Base-by-base conservation (phyloP, 2,888 invertebrate species). In the Drosophila glabriapex region DNA sequence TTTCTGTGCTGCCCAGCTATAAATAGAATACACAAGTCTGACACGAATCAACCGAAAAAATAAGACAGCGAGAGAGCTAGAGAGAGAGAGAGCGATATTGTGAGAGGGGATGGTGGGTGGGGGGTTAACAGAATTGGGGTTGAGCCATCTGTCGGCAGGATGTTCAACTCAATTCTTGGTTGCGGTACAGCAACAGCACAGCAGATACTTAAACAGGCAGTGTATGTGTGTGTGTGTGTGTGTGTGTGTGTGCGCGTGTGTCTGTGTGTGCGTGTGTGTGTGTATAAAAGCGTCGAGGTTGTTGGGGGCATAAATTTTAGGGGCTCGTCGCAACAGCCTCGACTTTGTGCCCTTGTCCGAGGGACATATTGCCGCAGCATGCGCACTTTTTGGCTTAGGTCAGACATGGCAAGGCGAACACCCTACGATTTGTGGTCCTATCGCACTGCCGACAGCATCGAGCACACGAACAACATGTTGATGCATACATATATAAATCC, bases 301-400 rank as follows among this genome's bases (percentile, higher is more conserved):
- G 22, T 4, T 46, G 22, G 46, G 25, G 25, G 46, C 25, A 46
- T 29, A 22, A 4, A 43, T 58, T 58, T 58, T 6, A 58, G 58
- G 58, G 58, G 58, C 58, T 58, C 58, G 58, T 43, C 58, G 29
- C 41, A 12, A 28, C 22, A 58, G 58, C 41, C 31, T 43, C 58
- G 58, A 58, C 58, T n/a, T 41, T 43, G 10, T 28, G 43, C 43
- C 43, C 43, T 43, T 31, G 43, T 22, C 10, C 31, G 31, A 58
- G 43, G 58, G 31, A 58, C 43, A 58, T 31, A 31, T 31, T 43
- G 31, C 6, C 58, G 12, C 43, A 22, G 58, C 31, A 31, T 31
- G 58, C 29, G 22, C n/a, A n/a, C 6, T 50, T 46, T 28, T 37
- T 37, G 37, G n/a, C 28, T 29, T 19, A 37, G 28, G 19, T 19